phyloP scores from a whole-genome alignment of 2,888 invertebrate genomes.

The Euproctis similis region DNA sequence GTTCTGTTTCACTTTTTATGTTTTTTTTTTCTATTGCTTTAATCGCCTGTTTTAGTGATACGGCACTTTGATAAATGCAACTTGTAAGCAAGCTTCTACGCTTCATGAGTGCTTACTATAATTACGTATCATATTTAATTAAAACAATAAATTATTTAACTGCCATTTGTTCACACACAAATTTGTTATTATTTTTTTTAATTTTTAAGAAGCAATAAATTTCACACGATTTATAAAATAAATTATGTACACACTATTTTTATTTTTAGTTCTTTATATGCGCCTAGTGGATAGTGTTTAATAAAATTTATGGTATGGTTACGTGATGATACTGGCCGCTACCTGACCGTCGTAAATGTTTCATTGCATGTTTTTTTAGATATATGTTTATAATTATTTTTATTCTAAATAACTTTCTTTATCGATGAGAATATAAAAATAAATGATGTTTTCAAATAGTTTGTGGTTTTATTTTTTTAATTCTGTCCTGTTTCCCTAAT shows the following conservation, averaged over 20 bases:
- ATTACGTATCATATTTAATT: conserved; percentile 51
- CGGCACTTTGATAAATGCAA: conserved; percentile 31
- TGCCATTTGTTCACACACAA: conserved; percentile 70
- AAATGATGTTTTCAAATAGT: conserved; percentile 73
- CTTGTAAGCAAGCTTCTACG: conserved; percentile 67
- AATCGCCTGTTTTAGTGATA: too few relatives aligned
- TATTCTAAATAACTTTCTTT: conserved; percentile 72
- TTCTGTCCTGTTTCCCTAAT: too few relatives aligned
- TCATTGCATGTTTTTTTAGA: conserved; percentile 58
- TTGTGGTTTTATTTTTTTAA: conserved; percentile 20
- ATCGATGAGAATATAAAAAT: conserved; percentile 71
- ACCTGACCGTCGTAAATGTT: conserved; percentile 34
- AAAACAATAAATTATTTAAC: conserved; percentile 57
- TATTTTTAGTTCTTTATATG: conserved; percentile 59
- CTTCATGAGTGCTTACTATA: conserved; percentile 68
- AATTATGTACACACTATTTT: conserved; percentile 62
- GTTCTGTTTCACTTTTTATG: too few relatives aligned
- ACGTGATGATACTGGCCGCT: conserved; percentile 6
- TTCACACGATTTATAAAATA: conserved; percentile 53
- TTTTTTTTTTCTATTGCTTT: too few relatives aligned
- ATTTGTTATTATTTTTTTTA: conserved; percentile 61
- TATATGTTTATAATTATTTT: conserved; percentile 68
- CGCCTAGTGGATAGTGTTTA: conserved; percentile 47
- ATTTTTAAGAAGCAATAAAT: conserved; percentile 50
- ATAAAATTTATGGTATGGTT: conserved; percentile 39